Percentiles rank a stretch among this genome's conserved stretches.
These are phyloP conservation scores for Hipparchia sbordonii DNA, from an alignment of 2,888 invertebrate genomes.

Conservation along the genomic window DNA sequence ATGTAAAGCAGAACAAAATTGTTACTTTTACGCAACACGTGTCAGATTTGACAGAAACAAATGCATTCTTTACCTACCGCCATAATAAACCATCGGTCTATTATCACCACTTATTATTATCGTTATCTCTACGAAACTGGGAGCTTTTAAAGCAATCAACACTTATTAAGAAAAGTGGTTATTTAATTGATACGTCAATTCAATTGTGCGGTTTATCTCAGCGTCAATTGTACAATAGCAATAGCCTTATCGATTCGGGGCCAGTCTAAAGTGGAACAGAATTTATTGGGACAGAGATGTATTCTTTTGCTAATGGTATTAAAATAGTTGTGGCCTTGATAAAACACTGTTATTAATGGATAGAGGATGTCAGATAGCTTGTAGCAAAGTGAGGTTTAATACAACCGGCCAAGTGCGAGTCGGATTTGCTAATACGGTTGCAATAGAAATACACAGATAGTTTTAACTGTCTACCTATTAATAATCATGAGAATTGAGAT, in stretches of 20 bases:
- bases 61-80: conserved; percentile 11
- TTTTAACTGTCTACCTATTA: too few species aligned
- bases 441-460: too few species aligned
- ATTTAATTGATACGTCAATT: conserved; percentile 75
- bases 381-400: neutral
- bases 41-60: conserved; percentile 21
- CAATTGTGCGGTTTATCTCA: conserved; percentile 59
- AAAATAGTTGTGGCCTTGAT: conserved; percentile 13
- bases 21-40: conserved; percentile 17
- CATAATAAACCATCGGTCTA: conserved; percentile 24
- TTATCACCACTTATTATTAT: conserved; percentile 35
- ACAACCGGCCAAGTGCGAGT: too few species aligned
- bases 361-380: neutral
- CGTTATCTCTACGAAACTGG: conserved; percentile 39
- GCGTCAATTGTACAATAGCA: conserved; percentile 34
- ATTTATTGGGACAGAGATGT: neutral
- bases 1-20: conserved; percentile 3
- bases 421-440: too few species aligned
- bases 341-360: neutral
- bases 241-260: conserved; percentile 30
- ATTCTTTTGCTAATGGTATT: conserved; percentile 19
- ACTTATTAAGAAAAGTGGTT: conserved; percentile 67
- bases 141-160: conserved; percentile 73
- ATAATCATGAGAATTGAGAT: too few species aligned
- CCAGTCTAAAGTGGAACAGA: conserved; percentile 18